Evolutionary conservation across 2,888 invertebrate species (phyloP).

Genomic region (Cabera pusaria): DNA sequence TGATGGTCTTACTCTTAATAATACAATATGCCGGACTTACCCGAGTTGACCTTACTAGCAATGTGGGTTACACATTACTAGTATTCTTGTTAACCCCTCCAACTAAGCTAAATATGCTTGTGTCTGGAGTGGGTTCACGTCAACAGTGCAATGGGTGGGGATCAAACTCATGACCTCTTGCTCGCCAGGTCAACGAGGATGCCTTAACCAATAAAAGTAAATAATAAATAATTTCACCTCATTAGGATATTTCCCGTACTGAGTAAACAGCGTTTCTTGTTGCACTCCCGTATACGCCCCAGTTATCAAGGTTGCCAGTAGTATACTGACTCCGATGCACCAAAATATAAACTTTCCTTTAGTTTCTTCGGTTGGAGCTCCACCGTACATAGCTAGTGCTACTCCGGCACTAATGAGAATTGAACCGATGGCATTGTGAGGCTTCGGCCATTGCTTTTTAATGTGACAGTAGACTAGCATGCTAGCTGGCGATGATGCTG

Average conservation of each 20-base stretch:
- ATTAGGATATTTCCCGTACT: constrained; percentile 73
- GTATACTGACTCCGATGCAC: constrained; percentile 65
- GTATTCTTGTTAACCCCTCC: no score
- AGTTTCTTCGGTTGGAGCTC: constrained; percentile 56
- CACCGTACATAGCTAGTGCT: constrained; percentile 67
- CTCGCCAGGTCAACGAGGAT: no score
- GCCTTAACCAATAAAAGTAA: no score
- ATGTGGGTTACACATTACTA: no score
- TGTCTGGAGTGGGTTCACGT: no score
- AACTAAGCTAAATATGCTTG: no score
- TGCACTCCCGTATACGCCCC: constrained; percentile 73
- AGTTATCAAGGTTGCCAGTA: constrained; percentile 59
- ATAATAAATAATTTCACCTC: no score
- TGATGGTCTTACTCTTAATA: no score
- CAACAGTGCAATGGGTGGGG: no score
- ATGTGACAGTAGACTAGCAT: constrained; percentile 69
- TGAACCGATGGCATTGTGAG: constrained; percentile 62
- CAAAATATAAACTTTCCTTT: constrained; percentile 61
- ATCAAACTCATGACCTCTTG: no score
- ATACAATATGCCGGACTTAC: no score
- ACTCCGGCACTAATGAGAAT: constrained; percentile 67
- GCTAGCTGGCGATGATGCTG: constrained; percentile 73
- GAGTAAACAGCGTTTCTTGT: constrained; percentile 66
- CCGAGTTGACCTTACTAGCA: no score
- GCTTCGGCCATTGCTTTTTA: constrained; percentile 58